Base-by-base conservation (phyloP, 2,797 vertebrate species). In the Heteromormyrus szaboi region DNA sequence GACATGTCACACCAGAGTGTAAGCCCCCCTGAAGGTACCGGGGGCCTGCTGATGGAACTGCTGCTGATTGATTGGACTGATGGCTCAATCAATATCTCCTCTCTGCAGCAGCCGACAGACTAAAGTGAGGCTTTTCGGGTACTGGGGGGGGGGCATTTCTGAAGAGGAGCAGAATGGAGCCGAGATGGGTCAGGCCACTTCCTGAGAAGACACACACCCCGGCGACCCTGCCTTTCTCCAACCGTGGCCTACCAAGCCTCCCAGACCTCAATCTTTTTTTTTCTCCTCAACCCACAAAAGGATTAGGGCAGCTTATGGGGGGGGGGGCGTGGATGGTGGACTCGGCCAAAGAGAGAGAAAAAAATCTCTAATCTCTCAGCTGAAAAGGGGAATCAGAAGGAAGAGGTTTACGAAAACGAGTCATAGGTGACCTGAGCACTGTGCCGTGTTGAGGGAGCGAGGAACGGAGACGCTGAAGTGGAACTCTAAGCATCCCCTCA, bases 311-410 rank as follows among this genome's bases (percentile, higher is more conserved):
- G 94, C 95, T 96, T 96, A 95, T 93, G 90, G 91, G 89, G 90
- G 91, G 89, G 95, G 94, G 17, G 90, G 90, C n/a, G n/a, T n/a
- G 94, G 95, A 95, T 12, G 93, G 88, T 72, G 91, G 90, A 9
- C 14, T 59, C 6, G 8, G n/a, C 46, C n/a, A 51, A 68, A 33
- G 25, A 19, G 25, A 83, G 46, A 11, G 93, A 94, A 93, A 94
- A 95, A 96, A 95, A 95, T 93, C 93, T 93, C 94, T 96, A 95
- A 96, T 96, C 95, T 95, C 91, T 93, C 92, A 94, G 95, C 90
- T 94, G 94, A 95, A 94, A 94, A 90, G 92, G 93, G 93, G 95
- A 95, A 95, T 96, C 94, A 95, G 92, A 37, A 90, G 91, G 90
- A 91, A 90, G 90, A 92, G 93, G 93, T 93, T 94, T 94, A 93